Evolutionary conservation across 1,140 invertebrate species (phyloP).

Genomic region (Tetraneura akinire): DNA sequence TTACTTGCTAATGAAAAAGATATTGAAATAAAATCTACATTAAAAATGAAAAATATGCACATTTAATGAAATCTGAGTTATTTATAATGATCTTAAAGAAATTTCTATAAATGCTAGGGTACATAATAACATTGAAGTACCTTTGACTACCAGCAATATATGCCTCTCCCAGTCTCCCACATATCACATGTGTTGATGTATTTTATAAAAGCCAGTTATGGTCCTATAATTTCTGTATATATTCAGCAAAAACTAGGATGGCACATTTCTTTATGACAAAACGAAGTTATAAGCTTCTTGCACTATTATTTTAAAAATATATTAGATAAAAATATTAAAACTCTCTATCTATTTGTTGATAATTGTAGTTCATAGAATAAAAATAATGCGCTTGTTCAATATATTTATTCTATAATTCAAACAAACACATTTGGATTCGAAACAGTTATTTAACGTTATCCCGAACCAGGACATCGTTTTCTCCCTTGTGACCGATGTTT

Average conservation of each 20-base stretch:
- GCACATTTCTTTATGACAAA: constrained; percentile 8
- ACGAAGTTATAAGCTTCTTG: neutral
- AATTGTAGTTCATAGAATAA: neutral
- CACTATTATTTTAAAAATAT: constrained; percentile 1
- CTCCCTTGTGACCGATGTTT: too few species aligned
- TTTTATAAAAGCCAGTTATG: neutral
- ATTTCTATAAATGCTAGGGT: neutral
- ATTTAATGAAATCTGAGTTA: neutral
- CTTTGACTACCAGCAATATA: neutral
- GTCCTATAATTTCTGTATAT: neutral
- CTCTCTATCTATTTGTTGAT: neutral
- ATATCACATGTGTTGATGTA: neutral
- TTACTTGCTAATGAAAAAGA: neutral
- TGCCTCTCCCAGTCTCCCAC: too few species aligned
- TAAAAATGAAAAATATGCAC: neutral
- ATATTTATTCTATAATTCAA: too few species aligned
- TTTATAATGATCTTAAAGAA: neutral
- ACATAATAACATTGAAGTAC: neutral
- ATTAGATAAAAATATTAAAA: neutral
- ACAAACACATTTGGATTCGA: too few species aligned
- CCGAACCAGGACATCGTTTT: neutral
- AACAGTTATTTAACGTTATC: neutral
- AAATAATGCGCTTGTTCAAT: neutral
- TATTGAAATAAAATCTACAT: neutral
- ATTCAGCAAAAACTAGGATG: constrained; percentile 2